Base-by-base conservation (phyloP, 37 sponge, comb jelly and placozoan species). In the Lycopodina hypogea region DNA sequence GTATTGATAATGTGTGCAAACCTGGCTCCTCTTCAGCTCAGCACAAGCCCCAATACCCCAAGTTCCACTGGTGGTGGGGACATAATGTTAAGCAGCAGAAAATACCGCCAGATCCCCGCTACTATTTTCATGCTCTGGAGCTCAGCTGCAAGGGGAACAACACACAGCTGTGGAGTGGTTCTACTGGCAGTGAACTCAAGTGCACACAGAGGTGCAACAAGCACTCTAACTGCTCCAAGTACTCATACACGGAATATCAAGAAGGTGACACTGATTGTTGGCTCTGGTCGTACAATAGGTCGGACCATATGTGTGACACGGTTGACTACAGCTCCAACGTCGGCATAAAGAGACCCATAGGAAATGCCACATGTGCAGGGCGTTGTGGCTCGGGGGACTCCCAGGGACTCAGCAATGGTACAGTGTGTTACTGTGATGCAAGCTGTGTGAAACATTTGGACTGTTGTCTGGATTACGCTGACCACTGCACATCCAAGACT, bases 31-130 rank as follows among this genome's bases (percentile, higher is more conserved):
- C n/a, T 61, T 26, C 67, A 30, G 68, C 29, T 67, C 12, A 51
- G 18, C 11, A 66, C 3, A 55, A 12, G 18, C 11, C 12, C 11
- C 69, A n/a, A 4, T 69, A 77, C 37, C 85, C 85, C 35, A 84
- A 84, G 60, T 84, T 84, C 33, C 78, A 84, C 56, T 81, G 82
- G 82, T 84, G 85, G 85, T 84, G 85, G 85, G 23, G 40, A 17
- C 39, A 17, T 8, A 65, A 84, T 37, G 69, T 18, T 15, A 26
- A 17, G 21, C n/a, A 45, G 37, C 81, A 80, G 62, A 70, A 34
- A 7, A 77, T 66, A 3, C 85, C 85, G 24, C 85, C 85, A 40
- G 85, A 84, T 68, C 76, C 85, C 24, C 55, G 72, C 23, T 32
- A 40, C 21, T 84, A 29, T 37, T 76, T 84, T 32, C 69, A 58